These are phyloP conservation scores for Phanerotoma sp. DNA, from an alignment of 2,888 invertebrate species.

Conservation along the genomic window DNA sequence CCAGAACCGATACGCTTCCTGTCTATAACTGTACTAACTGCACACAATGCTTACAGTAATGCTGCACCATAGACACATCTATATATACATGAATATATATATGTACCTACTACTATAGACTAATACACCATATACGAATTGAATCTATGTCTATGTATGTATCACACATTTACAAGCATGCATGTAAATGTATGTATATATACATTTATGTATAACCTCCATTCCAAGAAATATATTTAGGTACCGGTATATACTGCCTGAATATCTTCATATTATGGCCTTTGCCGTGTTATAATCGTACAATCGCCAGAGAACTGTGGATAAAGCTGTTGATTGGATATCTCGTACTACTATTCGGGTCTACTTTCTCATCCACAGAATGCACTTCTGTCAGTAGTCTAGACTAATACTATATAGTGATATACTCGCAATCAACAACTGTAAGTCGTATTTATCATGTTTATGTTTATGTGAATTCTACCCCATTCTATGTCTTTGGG, in stretches of 20 bases:
- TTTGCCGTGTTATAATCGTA: no score
- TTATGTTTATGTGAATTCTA: neutral
- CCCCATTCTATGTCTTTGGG: neutral
- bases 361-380: no score
- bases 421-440: neutral
- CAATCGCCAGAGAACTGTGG: no score
- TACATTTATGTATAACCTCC: neutral
- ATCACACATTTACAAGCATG: no score
- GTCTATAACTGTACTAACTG: slow-evolving; percentile 30
- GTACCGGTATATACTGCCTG: no score
- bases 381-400: no score
- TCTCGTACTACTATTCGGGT: no score
- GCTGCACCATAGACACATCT: neutral
- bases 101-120: neutral
- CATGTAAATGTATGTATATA: no score
- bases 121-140: neutral
- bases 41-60: slow-evolving; percentile 11
- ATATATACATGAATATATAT: neutral
- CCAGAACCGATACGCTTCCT: slow-evolving; percentile 42
- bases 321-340: no score
- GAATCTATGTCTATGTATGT: no score
- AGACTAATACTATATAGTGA: no score
- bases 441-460: neutral
- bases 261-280: no score
- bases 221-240: neutral